Evolutionary conservation across 2,113 vertebrate species (phyloP), one percentile per base, ranked within the genome.

Genomic region (Abramis brama): DNA sequence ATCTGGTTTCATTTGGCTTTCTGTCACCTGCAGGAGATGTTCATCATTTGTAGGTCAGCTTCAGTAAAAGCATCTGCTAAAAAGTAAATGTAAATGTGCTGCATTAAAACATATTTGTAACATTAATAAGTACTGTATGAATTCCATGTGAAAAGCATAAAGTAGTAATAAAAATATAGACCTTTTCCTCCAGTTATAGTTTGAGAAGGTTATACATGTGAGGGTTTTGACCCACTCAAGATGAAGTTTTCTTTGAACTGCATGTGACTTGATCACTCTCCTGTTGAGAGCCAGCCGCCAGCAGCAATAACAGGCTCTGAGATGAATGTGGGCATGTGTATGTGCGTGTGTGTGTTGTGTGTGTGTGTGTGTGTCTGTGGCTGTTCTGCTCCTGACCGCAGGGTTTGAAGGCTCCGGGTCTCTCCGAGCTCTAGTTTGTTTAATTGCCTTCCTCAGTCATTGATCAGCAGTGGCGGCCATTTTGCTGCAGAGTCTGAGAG

Each of bases 391-490:
- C n/a, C 30, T 43, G 70, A 33, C 43, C 25, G 13, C n/a, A 13
- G 71, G 71, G 71, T 45, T 47, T 75, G 43, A 75, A 75, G 71
- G 78, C 60, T 77, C 47, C 39, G n/a, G 25, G n/a, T 78, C 73
- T 85, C 23, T 77, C 25, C 23, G 17, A 43, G 13, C 12, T 66
- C 25, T 25, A 59, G 64, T 66, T 87, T 84, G 43, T 85, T 83
- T 57, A 84, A 60, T 82, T 84, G 81, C 74, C 52, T 57, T 82
- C 47, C 73, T 57, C 52, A 13, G 43, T 74, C 84, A 74, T 80
- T 77, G 73, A 85, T 87, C 75, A 79, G 60, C 30, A 21, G 25
- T 59, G 57, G 47, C 50, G 2, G 64, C 89, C 64, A 84, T 88
- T 86, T 86, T 85, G 85, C 82, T 85, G 76, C 52, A 73, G 64